Evolutionary conservation across 2,797 vertebrate species (phyloP), one percentile per base, ranked within the genome.

Genomic region (Hippopotamyrus pictus): DNA sequence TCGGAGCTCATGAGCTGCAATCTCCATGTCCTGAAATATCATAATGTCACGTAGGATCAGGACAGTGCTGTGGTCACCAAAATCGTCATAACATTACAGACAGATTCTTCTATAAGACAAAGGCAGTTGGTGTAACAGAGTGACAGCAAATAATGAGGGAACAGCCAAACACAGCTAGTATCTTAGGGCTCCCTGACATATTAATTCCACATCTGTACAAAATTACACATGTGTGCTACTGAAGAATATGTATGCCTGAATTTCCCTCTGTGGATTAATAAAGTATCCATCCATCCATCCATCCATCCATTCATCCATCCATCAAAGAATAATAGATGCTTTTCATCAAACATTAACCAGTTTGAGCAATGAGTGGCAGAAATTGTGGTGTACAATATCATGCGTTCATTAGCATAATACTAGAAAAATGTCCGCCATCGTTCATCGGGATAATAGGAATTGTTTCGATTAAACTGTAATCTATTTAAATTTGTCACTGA

Each of bases 11-110:
- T 91, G 97, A 76, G 96, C 89, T 0, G 96, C 97, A 90, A 99
- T 97, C 95, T 99, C 97, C 96, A 97, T 96, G 92, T 97, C 97
- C 98, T 99, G 92, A 14, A 90, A 91, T 90, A 89, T 1, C 33
- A 88, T 46, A 3, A 41, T 54, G 14, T 33, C 85, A 54, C 19
- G 17, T 29, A 12, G 5, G 25, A 86, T 50, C 46, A 86, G 85
- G 25, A 86, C 85, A 57, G 25, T 11, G 22, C 22, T 51, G 9
- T 46, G 37, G 41, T 17, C 73, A 79, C 5, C 37, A 41, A 11
- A 41, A 19, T 19, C 73, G 8, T n/a, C 37, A 19, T n/a, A 41
- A 79, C 73, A 44, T 79, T 44, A 44, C 19, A n/a, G 73, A 29
- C 37, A 79, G 6, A 46, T 41, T 41, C 37, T n/a, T 79, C 37